A percentile compares a stretch with the other conserved stretches of the same genome.
Conservation (phyloP, 30 jellyfish, hydroid and myxozoan genomes). For the Rhopilema esculentum region DNA sequence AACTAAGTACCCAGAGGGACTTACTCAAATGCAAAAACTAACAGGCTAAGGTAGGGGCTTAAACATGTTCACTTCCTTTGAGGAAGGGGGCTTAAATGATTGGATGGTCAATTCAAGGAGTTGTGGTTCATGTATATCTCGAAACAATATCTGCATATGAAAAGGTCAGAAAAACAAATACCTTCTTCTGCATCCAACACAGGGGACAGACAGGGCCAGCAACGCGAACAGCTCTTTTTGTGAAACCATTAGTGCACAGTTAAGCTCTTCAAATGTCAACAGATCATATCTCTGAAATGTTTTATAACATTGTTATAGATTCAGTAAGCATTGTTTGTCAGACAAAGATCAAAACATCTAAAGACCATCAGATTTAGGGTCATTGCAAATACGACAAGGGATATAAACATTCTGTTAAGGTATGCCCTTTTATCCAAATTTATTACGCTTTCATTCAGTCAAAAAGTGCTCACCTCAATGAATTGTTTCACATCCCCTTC, state of each 20-base stretch:
- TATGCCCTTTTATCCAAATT: not conserved
- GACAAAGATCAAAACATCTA: too few relatives aligned
- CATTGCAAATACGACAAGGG: too few relatives aligned
- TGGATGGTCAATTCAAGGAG: too few relatives aligned
- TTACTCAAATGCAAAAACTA: not conserved
- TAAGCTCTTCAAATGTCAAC: slow-evolving; percentile 72
- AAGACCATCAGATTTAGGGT: too few relatives aligned
- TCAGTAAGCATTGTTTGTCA: too few relatives aligned
- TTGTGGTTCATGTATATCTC: too few relatives aligned
- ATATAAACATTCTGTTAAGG: too few relatives aligned
- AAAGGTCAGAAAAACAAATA: not conserved
- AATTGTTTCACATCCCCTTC: slow-evolving; percentile 80
- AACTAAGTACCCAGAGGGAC: not conserved
- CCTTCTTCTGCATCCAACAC: slow-evolving; percentile 98
- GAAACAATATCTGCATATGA: not conserved
- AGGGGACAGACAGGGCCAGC: slow-evolving; percentile 82
- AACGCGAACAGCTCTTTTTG: slow-evolving; percentile 83
- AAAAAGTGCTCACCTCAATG: slow-evolving; percentile 51
- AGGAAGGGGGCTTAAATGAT: too few relatives aligned
- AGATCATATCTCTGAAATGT: slow-evolving; percentile 69
- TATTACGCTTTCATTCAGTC: not conserved
- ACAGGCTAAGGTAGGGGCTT: not conserved
- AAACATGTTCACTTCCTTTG: not conserved
- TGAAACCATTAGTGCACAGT: slow-evolving; percentile 74
- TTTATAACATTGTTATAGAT: too few relatives aligned